phyloP scores from a whole-genome alignment of 2,888 invertebrate species.

The Eupithecia dodoneata region DNA sequence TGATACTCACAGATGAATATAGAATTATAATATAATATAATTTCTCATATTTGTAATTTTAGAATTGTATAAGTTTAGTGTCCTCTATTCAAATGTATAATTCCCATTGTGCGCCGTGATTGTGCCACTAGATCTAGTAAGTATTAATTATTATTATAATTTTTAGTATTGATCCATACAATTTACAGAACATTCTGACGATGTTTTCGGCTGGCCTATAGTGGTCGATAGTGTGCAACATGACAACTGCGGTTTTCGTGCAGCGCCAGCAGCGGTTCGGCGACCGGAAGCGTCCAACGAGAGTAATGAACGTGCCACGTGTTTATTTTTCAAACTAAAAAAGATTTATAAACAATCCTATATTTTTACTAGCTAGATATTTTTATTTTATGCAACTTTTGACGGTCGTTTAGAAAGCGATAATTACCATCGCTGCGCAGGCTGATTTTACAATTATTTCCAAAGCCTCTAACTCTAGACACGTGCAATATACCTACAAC shows the following conservation, averaged over 20 bases:
- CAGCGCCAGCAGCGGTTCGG: slow-evolving; percentile 1
- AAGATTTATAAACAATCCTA: slow-evolving; percentile 19
- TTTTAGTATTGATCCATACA: too few species aligned
- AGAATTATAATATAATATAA: too few species aligned
- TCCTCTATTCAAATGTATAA: too few species aligned
- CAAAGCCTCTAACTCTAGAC: neutral
- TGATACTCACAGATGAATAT: too few species aligned
- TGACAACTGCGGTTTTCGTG: slow-evolving; percentile 25
- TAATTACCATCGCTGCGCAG: neutral
- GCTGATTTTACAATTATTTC: neutral
- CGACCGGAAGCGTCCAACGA: slow-evolving; percentile 24
- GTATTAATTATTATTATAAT: too few species aligned
- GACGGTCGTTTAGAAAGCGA: slow-evolving; percentile 4
- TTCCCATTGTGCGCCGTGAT: too few species aligned
- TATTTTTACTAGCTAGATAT: slow-evolving; percentile 17
- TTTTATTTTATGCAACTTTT: slow-evolving; percentile 17
- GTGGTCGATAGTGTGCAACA: neutral
- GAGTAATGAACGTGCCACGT: slow-evolving; percentile 15
- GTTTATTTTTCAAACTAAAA: slow-evolving; percentile 28
- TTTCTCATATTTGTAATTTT: too few species aligned
- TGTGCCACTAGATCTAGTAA: too few species aligned
- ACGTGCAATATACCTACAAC: neutral
- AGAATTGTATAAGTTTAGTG: too few species aligned
- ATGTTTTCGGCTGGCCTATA: neutral
- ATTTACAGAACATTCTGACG: neutral